phyloP scores from a whole-genome alignment of 2,113 vertebrate genomes.

The Leucoraja erinaceus region DNA sequence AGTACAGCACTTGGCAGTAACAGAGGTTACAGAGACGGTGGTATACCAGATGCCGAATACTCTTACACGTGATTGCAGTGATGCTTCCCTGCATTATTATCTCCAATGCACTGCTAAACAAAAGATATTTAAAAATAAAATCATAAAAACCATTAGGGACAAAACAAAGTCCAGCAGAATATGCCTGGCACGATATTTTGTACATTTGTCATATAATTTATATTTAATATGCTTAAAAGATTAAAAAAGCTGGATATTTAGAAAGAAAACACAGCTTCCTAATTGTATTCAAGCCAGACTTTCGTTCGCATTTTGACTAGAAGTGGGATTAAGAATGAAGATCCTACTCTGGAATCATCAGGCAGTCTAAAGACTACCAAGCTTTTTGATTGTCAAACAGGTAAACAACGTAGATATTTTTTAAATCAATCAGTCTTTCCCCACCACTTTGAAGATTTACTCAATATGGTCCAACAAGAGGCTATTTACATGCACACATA shows the following conservation, averaged over 20 bases:
- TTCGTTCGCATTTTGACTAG: slow-evolving; percentile 15
- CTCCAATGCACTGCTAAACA: background rate
- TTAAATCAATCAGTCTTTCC: background rate
- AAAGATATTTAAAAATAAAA: background rate
- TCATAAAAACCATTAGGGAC: slow-evolving; percentile 10
- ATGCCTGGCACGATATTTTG: slow-evolving; percentile 33
- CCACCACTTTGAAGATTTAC: background rate
- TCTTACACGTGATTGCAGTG: slow-evolving; percentile 74
- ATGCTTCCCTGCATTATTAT: background rate
- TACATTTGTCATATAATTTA: slow-evolving; percentile 38
- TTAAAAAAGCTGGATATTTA: slow-evolving; percentile 30
- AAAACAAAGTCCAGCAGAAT: slow-evolving; percentile 35
- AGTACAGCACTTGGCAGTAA: slow-evolving; percentile 75
- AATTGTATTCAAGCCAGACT: slow-evolving; percentile 30
- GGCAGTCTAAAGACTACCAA: background rate
- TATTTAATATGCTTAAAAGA: slow-evolving; percentile 36
- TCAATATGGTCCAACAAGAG: background rate
- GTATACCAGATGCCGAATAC: slow-evolving; percentile 82
- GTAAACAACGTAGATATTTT: background rate
- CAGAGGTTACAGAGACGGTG: slow-evolving; percentile 77
- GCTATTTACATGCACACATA: background rate
- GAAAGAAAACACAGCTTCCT: slow-evolving; percentile 37
- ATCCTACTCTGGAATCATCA: background rate
- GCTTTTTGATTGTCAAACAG: background rate
- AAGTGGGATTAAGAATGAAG: slow-evolving; percentile 2